A percentile compares a stretch with the other conserved stretches of the same genome.
phyloP scores from a whole-genome alignment of 2,888 invertebrate species.

The Micoletzkya japonica region DNA sequence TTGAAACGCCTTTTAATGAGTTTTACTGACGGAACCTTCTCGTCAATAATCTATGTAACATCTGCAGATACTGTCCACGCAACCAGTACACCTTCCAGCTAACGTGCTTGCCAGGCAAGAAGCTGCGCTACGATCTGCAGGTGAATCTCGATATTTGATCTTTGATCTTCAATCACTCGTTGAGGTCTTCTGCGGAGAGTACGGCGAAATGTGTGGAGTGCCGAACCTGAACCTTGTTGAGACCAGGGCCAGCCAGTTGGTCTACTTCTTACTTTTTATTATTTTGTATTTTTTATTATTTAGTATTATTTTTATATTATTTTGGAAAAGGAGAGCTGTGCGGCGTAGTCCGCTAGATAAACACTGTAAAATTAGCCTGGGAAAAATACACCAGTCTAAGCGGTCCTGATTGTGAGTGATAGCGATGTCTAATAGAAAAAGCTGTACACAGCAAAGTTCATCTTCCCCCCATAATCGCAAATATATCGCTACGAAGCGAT shows the following conservation, averaged over 20 bases:
- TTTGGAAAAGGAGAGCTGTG: not conserved
- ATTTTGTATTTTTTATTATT: not conserved
- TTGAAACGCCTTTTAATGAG: not conserved
- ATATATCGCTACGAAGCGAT: not conserved
- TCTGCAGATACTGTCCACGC: conserved; percentile 21
- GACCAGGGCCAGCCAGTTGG: not conserved
- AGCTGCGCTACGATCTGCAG: conserved; percentile 54
- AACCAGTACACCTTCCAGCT: conserved; percentile 56
- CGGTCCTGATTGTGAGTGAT: too few relatives aligned
- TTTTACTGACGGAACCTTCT: not conserved
- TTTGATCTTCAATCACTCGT: not conserved
- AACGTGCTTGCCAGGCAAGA: conserved; percentile 56
- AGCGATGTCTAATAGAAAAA: too few relatives aligned
- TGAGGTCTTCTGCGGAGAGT: conserved; percentile 54
- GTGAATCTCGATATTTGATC: not conserved
- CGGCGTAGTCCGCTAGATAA: not conserved
- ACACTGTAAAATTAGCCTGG: not conserved
- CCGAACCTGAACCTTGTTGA: conserved; percentile 47
- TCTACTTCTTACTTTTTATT: not conserved
- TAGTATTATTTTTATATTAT: not conserved
- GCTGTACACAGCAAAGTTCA: too few relatives aligned
- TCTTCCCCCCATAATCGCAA: too few relatives aligned
- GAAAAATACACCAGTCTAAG: too few relatives aligned
- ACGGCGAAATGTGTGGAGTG: conserved; percentile 53
- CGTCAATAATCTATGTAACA: not conserved